Conservation (phyloP, 1,140 invertebrate species). For the Myzus persicae region DNA sequence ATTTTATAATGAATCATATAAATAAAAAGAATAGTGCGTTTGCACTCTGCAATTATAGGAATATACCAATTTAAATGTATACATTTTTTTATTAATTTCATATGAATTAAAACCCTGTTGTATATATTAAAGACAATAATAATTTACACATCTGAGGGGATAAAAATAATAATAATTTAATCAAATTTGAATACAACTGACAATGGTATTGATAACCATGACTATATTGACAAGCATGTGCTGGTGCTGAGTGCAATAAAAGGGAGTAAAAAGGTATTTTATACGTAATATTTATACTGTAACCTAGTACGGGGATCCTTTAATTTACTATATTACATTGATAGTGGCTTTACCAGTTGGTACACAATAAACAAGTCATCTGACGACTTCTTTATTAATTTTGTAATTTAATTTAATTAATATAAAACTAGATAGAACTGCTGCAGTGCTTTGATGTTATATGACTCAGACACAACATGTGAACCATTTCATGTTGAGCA, state of each 20-base stretch:
- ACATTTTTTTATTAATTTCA: neutral
- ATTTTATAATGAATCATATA: too few species aligned
- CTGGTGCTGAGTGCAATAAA: neutral
- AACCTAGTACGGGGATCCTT: neutral
- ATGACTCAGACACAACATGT: neutral
- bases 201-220: neutral
- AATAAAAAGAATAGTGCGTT: neutral
- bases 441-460: neutral
- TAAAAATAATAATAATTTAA: neutral
- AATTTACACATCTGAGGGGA: neutral
- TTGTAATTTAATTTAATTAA: constrained; percentile 12
- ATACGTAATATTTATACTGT: neutral
- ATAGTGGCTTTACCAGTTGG: neutral
- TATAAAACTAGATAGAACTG: neutral
- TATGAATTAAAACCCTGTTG: neutral
- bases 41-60: neutral
- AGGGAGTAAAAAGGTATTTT: neutral
- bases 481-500: neutral
- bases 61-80: too few species aligned
- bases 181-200: neutral
- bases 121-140: neutral
- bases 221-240: neutral
- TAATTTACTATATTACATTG: neutral
- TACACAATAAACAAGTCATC: neutral
- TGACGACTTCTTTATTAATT: neutral